These are phyloP conservation scores for Sinocyclocheilus maitianheensis DNA, from an alignment of 2,113 vertebrate species.

Conservation along the genomic window DNA sequence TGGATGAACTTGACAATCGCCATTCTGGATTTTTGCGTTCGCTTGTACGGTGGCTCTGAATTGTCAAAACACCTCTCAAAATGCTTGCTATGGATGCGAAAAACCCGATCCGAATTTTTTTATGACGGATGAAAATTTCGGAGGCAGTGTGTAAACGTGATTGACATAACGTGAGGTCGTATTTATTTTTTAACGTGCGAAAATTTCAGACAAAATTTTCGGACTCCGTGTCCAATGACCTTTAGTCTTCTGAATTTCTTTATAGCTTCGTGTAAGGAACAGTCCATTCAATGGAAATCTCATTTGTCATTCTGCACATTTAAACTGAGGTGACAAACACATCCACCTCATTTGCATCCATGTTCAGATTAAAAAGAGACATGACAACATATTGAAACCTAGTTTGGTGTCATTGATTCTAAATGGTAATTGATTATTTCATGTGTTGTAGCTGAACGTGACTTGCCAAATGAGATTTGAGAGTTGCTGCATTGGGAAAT, in stretches of 20 bases:
- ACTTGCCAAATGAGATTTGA: neutral
- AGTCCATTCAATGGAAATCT: neutral
- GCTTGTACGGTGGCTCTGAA: no score
- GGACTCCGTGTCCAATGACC: no score
- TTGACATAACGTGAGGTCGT: no score
- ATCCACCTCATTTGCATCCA: neutral
- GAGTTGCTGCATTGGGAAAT: neutral
- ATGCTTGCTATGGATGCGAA: no score
- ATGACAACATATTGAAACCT: neutral
- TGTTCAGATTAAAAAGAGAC: neutral
- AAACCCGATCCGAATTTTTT: no score
- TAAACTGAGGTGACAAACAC: neutral
- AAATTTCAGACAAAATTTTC: no score
- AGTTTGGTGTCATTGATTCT: neutral
- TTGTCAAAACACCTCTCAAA: no score
- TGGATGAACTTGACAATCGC: no score
- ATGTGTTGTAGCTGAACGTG: neutral
- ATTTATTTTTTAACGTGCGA: no score
- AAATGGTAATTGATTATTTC: neutral
- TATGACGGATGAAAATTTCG: no score
- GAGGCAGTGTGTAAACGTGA: no score
- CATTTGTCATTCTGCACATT: neutral
- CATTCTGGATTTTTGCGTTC: no score
- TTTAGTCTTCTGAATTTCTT: neutral
- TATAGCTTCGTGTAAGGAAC: neutral